Evolutionary conservation across 1,140 invertebrate genomes (phyloP).

Genomic region (Heliconius hermathena): DNA sequence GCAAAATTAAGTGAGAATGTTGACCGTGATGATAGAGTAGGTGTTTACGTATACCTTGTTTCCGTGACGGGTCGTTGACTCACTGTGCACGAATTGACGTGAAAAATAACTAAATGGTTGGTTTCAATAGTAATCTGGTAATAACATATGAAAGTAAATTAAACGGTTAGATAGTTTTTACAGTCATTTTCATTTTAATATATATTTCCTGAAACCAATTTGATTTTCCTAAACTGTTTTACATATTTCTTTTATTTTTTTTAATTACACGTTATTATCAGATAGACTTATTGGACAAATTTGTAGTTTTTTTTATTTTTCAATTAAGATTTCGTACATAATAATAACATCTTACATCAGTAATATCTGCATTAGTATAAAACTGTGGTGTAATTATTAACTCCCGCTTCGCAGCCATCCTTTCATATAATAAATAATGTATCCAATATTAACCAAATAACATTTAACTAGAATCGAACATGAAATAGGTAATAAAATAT

Average conservation of each 20-base stretch:
- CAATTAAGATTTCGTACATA: no score
- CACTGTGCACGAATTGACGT: slow-evolving; percentile 20
- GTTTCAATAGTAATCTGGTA: slow-evolving; percentile 8
- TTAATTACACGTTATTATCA: no score
- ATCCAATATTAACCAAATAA: no score
- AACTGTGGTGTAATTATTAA: no score
- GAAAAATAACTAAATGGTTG: slow-evolving; percentile 10
- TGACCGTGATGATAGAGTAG: slow-evolving; percentile 34
- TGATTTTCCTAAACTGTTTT: not conserved
- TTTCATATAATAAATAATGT: no score
- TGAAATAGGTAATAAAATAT: no score
- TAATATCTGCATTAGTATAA: no score
- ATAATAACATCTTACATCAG: no score
- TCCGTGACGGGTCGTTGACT: slow-evolving; percentile 44
- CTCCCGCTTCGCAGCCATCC: no score
- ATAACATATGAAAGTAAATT: not conserved
- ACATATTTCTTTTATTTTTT: not conserved
- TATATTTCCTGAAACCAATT: not conserved
- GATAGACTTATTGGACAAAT: no score
- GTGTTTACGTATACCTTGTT: slow-evolving; percentile 40
- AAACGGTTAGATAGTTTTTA: not conserved
- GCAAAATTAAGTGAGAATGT: slow-evolving; percentile 40
- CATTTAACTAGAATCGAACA: no score
- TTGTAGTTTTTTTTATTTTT: no score
- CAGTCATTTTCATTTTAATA: not conserved